phyloP scores from a whole-genome alignment of 1,140 invertebrate species.

The Oscheius sp. region DNA sequence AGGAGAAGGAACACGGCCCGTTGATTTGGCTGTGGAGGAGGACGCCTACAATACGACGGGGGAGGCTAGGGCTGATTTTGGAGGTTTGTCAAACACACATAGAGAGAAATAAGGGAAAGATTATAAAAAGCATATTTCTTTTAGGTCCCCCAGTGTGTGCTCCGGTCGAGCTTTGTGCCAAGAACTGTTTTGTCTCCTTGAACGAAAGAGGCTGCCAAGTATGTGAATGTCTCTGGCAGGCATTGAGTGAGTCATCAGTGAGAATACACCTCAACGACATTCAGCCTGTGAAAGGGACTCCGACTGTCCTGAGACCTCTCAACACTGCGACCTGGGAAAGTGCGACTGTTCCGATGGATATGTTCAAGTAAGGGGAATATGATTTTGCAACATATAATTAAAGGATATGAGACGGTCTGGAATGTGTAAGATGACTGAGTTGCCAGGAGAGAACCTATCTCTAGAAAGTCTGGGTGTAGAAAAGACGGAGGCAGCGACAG shows the following conservation, averaged over 20 bases:
- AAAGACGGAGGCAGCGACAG: background rate
- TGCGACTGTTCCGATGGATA: conserved; percentile 13
- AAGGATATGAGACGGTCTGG: conserved; percentile 6
- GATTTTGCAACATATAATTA: background rate
- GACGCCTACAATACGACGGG: background rate
- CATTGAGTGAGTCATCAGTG: background rate
- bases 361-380: conserved; percentile 11
- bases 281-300: conserved; percentile 17
- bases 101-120: too few relatives aligned
- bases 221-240: conserved; percentile 27
- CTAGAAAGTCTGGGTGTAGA: background rate
- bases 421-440: background rate
- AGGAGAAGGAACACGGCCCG: background rate
- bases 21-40: background rate
- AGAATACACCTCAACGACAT: background rate
- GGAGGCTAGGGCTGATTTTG: background rate
- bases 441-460: background rate
- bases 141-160: conserved; percentile 11
- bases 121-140: too few relatives aligned
- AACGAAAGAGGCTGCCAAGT: conserved; percentile 17
- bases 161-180: conserved; percentile 10
- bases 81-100: too few relatives aligned
- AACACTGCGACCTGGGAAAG: conserved; percentile 12
- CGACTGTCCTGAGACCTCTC: conserved; percentile 8
- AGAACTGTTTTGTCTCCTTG: conserved; percentile 18